phyloP scores from a whole-genome alignment of 2,888 invertebrate genomes.

The Drosophila picticornis region DNA sequence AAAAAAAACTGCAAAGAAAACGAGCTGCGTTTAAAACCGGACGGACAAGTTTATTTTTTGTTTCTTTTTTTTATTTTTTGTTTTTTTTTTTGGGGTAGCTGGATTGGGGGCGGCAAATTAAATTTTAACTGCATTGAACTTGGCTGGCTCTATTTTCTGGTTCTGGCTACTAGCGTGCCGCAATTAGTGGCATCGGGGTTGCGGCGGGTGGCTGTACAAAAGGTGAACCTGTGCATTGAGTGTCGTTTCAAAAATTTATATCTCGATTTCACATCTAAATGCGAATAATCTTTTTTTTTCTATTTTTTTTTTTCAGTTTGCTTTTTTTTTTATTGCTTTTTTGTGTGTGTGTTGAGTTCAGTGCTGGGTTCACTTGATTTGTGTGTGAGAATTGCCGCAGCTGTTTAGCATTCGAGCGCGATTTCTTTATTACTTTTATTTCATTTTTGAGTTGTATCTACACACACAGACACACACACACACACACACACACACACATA shows the following conservation, averaged over 20 bases:
- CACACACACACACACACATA: neutral
- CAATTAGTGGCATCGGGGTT: conserved; percentile 25
- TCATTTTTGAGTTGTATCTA: conserved; percentile 11
- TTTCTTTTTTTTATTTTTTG: neutral
- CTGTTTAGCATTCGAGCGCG: conserved; percentile 71
- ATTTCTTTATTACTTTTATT: conserved; percentile 50
- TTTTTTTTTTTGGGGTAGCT: neutral
- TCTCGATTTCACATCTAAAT: conserved; percentile 81
- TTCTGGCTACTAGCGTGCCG: conserved; percentile 39
- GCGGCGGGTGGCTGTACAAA: conserved; percentile 10
- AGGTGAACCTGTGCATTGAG: conserved; percentile 45
- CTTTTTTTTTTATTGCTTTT: neutral
- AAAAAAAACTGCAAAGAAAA: neutral
- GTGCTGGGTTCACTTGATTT: conserved; percentile 71
- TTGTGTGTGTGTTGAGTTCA: conserved; percentile 40
- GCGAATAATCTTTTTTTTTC: conserved; percentile 72
- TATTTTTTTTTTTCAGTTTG: conserved; percentile 2
- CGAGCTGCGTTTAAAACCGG: conserved; percentile 18
- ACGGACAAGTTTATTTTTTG: conserved; percentile 3
- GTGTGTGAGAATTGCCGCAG: conserved; percentile 76
- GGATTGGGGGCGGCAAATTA: conserved; percentile 36
- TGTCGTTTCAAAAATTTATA: conserved; percentile 80
- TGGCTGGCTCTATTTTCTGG: conserved; percentile 17
- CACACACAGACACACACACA: neutral
- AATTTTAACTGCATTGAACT: conserved; percentile 64